These are phyloP conservation scores for Pissodes strobi DNA, from an alignment of 1,140 invertebrate species.

Conservation along the genomic window DNA sequence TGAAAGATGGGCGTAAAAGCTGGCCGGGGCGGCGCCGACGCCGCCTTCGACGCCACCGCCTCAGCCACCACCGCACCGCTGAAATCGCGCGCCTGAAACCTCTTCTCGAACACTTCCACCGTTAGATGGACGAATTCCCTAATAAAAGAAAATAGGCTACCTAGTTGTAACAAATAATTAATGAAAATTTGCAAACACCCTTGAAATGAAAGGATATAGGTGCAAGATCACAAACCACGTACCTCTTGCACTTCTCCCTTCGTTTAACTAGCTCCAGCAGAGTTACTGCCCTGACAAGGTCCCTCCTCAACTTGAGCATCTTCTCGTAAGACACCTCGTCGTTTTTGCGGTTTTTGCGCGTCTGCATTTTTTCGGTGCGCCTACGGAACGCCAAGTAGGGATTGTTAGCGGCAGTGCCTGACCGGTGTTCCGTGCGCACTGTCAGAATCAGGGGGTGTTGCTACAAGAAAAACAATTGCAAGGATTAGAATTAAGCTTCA, in stretches of 20 bases:
- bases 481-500: background rate
- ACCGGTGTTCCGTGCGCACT: constrained; percentile 91
- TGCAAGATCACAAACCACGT: too few species aligned
- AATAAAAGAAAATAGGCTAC: constrained; percentile 1
- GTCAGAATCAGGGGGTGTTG: constrained; percentile 90
- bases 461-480: constrained; percentile 66
- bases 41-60: constrained; percentile 68
- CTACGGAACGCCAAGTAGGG: constrained; percentile 96
- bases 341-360: constrained; percentile 99
- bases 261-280: constrained; percentile 89
- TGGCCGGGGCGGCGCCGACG: constrained; percentile 59
- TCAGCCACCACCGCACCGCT: constrained; percentile 82
- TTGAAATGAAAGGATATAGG: background rate
- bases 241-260: constrained; percentile 85
- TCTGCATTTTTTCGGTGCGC: constrained; percentile 99
- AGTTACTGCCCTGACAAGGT: constrained; percentile 86
- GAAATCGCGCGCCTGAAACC: constrained; percentile 87
- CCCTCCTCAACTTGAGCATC: constrained; percentile 94
- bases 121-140: constrained; percentile 88
- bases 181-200: background rate
- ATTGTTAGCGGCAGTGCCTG: constrained; percentile 88
- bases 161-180: background rate
- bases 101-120: constrained; percentile 87
- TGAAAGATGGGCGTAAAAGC: constrained; percentile 75
- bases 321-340: constrained; percentile 99